phyloP scores from a whole-genome alignment of 2,113 vertebrate species.

The Catagonus wagneri region DNA sequence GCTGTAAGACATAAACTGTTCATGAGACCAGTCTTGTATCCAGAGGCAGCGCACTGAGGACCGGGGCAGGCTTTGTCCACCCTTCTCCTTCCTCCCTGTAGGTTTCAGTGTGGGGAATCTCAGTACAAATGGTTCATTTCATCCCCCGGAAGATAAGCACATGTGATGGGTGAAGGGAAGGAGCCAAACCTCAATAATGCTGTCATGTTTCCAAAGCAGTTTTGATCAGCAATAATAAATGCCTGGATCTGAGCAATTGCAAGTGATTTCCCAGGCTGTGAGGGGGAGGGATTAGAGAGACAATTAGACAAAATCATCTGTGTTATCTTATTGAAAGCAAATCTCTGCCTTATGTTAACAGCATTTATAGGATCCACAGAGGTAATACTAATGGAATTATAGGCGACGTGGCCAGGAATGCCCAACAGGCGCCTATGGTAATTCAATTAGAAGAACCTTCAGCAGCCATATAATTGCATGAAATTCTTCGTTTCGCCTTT shows the following conservation, averaged over 20 bases:
- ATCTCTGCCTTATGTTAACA: slow-evolving; percentile 77
- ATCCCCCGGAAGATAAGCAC: background rate
- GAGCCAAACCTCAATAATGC: background rate
- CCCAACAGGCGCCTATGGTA: slow-evolving; percentile 60
- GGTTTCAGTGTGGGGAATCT: background rate
- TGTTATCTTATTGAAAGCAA: slow-evolving; percentile 79
- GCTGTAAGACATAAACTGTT: background rate
- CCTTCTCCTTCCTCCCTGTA: background rate
- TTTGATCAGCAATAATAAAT: slow-evolving; percentile 70
- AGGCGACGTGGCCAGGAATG: slow-evolving; percentile 56
- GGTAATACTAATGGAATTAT: slow-evolving; percentile 76
- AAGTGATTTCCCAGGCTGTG: slow-evolving; percentile 68
- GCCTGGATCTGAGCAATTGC: slow-evolving; percentile 71
- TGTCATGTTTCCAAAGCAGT: slow-evolving; percentile 59
- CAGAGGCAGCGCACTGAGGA: background rate
- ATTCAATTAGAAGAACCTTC: slow-evolving; percentile 77
- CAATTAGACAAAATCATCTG: slow-evolving; percentile 80
- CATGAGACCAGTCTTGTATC: background rate
- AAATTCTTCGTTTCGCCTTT: slow-evolving; percentile 67
- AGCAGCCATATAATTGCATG: slow-evolving; percentile 70
- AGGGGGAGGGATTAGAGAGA: slow-evolving; percentile 78
- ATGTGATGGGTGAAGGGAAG: background rate
- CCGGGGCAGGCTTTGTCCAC: background rate
- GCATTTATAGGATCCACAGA: slow-evolving; percentile 70
- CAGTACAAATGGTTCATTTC: background rate